Evolutionary conservation across 2,797 vertebrate genomes (phyloP), one percentile per base, ranked within the genome.

Genomic region (Heterohyrax brucei): DNA sequence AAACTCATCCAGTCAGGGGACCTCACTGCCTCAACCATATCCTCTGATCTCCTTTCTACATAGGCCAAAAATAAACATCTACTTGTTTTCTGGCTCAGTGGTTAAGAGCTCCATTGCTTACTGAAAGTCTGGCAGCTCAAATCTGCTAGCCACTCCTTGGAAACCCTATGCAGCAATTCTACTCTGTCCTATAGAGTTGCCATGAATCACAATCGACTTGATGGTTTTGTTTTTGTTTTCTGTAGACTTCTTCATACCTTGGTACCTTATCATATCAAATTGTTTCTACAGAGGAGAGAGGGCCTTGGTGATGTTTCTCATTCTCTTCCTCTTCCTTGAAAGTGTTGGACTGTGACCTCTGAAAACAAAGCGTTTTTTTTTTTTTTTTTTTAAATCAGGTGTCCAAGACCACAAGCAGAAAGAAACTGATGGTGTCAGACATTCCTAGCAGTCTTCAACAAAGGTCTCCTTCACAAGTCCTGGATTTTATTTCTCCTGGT

Each of bases 311-410:
- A 21, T n/a, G 62, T 50, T 44, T 48, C 77, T 81, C 21, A 6
- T 30, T 39, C 78, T 75, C 78, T 53, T 87, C 59, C 83, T 89
- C 53, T 66, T 48, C 95, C 89, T 16, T 48, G 92, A 56, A 81
- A 56, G 19, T 30, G 10, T 84, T 93, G 28, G 48, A 44, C 3
- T 90, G 21, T 33, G 50, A 90, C 76, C 39, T 70, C n/a, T 48
- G 59, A 95, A 89, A 93, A 70, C 16, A 53, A 46, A n/a, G 68
- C 18, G 39, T 95, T 90, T 78, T 72, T 53, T 39, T 53, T 53
- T 53, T 53, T 13, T 53, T 53, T 56, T 56, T 14, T 16, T 53
- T 72, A 70, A 78, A 85, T 26, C 61, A 90, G 85, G 77, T 62
- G 21, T 84, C 62, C 8, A 30, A 24, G 72, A 87, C 30, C 70